A percentile compares a stretch with the other conserved stretches of the same genome.
phyloP scores from a whole-genome alignment of 2,797 vertebrate species.

The Chelon auratus region DNA sequence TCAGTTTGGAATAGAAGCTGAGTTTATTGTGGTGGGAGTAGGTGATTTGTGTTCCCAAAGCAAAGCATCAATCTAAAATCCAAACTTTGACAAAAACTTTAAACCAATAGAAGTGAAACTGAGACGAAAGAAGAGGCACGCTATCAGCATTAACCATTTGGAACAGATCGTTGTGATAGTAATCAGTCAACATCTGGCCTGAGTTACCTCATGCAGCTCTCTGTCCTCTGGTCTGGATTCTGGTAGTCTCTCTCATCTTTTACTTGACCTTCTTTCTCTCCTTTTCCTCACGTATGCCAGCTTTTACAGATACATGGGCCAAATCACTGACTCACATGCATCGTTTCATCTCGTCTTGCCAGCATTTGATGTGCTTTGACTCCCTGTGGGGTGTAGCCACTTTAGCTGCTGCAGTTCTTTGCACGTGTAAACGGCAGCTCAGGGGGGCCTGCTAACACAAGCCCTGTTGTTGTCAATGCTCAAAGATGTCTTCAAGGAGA shows the following conservation, averaged over 20 bases:
- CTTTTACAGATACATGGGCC: neutral
- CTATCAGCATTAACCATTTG: conserved; percentile 31
- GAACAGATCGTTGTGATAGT: conserved; percentile 54
- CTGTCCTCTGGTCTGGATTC: conserved; percentile 51
- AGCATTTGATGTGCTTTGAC: conserved; percentile 48
- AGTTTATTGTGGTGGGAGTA: neutral
- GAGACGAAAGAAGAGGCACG: conserved; percentile 34
- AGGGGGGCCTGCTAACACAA: conserved; percentile 32
- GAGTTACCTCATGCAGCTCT: conserved; percentile 54
- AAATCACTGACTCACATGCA: conserved; percentile 26
- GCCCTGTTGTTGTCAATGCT: conserved; percentile 44
- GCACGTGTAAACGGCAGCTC: conserved; percentile 63
- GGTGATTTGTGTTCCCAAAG: neutral
- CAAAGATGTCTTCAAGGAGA: conserved; percentile 38
- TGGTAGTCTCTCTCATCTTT: conserved; percentile 44
- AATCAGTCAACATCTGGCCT: conserved; percentile 69
- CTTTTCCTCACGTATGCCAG: neutral
- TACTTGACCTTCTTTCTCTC: conserved; percentile 17
- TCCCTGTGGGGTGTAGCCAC: conserved; percentile 24
- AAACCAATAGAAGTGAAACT: conserved; percentile 2
- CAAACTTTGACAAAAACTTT: neutral
- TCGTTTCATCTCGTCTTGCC: conserved; percentile 40
- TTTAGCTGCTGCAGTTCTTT: conserved; percentile 47
- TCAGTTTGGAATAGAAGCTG: neutral
- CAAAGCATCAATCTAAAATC: neutral